A percentile compares a stretch with the other conserved stretches of the same genome.
These are phyloP conservation scores for Melanotaenia pygmaea DNA, from an alignment of 2,797 vertebrate species.

Conservation along the genomic window DNA sequence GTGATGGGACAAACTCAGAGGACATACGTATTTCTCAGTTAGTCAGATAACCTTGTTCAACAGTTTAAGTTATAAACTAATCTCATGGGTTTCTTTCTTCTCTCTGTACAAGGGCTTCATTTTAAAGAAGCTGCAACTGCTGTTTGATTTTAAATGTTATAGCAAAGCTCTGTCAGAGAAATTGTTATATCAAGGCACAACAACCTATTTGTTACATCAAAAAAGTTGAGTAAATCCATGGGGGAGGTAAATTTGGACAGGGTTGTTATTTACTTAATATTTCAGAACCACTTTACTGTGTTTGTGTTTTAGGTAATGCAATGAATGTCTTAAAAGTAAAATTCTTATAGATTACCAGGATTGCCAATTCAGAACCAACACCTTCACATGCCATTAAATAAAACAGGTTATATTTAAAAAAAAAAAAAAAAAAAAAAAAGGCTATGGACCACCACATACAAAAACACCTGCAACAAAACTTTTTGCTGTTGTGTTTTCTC, in stretches of 20 bases:
- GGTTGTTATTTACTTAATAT: neutral
- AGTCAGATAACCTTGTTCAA: neutral
- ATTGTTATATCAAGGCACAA: too few relatives aligned
- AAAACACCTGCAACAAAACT: neutral
- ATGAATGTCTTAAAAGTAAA: neutral
- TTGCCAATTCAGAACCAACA: neutral
- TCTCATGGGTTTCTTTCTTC: neutral
- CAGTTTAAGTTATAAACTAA: neutral
- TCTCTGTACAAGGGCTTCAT: neutral
- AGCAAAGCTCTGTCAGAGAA: neutral
- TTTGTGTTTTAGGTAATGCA: neutral
- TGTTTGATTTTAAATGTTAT: neutral
- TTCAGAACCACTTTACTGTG: neutral
- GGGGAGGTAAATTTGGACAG: neutral
- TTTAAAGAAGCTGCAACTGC: neutral
- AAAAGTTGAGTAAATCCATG: too few relatives aligned
- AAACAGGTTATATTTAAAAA: too few relatives aligned
- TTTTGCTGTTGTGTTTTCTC: neutral
- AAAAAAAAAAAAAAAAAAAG: too few relatives aligned
- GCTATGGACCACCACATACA: neutral
- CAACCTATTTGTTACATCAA: too few relatives aligned
- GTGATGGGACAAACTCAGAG: too few relatives aligned
- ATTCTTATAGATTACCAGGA: neutral
- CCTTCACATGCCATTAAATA: too few relatives aligned
- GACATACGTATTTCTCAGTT: too few relatives aligned